These are phyloP conservation scores for Schizothorax lantsangensis DNA, from an alignment of 2,797 vertebrate species.

Conservation along the genomic window DNA sequence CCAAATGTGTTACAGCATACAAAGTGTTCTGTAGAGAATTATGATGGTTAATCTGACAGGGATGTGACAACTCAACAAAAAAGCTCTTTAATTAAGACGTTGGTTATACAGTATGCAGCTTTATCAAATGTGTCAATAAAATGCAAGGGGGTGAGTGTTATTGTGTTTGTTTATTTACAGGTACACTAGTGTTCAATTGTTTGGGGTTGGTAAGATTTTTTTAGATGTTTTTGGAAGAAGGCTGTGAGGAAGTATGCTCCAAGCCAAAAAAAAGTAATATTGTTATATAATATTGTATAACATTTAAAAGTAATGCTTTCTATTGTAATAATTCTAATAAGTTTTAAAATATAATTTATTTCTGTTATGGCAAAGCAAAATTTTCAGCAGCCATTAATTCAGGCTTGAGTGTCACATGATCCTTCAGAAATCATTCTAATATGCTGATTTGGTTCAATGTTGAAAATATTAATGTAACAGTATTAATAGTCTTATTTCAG, in stretches of 20 bases:
- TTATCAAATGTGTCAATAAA: slow-evolving; percentile 15
- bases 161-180: neutral
- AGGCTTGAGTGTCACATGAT: no score
- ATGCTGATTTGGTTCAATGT: no score
- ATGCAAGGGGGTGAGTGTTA: neutral
- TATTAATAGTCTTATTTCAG: no score
- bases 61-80: slow-evolving; percentile 8
- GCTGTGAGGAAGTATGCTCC: no score
- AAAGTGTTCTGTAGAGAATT: slow-evolving; percentile 22
- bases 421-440: no score
- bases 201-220: neutral
- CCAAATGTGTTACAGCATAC: slow-evolving; percentile 45
- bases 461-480: no score
- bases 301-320: no score
- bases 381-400: no score
- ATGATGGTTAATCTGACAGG: slow-evolving; percentile 31
- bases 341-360: no score
- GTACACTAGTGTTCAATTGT: neutral
- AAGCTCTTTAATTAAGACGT: slow-evolving; percentile 14
- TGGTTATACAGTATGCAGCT: neutral
- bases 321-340: no score
- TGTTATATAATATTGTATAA: no score
- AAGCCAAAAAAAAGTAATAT: neutral
- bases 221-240: neutral
- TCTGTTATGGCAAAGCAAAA: no score